Evolutionary conservation across 53 echinoderm and acorn worm genomes (phyloP).

Genomic region (Patiria pectinifera): DNA sequence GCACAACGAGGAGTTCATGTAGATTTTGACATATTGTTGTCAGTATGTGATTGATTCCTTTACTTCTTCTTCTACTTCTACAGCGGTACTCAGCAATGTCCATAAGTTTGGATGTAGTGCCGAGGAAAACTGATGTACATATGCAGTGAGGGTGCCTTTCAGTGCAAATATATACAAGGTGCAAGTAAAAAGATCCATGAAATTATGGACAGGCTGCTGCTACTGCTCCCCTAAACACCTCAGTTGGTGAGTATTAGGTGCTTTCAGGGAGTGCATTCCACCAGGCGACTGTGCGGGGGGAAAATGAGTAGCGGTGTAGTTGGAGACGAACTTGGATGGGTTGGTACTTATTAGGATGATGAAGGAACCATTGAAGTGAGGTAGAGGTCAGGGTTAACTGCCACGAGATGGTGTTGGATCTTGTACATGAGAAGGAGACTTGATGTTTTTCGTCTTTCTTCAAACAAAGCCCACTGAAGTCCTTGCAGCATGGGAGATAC

Average conservation of each 20-base stretch:
- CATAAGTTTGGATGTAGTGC: too few relatives aligned
- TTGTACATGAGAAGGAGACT: background rate
- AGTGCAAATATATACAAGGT: too few relatives aligned
- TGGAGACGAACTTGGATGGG: conserved; percentile 1
- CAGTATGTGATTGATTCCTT: too few relatives aligned
- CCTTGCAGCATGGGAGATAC: too few relatives aligned
- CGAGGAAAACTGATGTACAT: too few relatives aligned
- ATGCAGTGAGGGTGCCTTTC: too few relatives aligned
- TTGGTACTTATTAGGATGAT: conserved; percentile 4
- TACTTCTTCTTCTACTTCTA: too few relatives aligned
- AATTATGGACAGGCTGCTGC: background rate
- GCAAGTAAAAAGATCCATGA: too few relatives aligned
- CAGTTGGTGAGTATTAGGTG: background rate
- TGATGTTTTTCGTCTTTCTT: background rate
- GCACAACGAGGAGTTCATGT: background rate
- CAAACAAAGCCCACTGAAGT: too few relatives aligned
- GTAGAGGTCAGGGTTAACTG: conserved; percentile 16
- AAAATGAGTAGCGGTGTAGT: background rate
- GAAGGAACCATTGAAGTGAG: background rate
- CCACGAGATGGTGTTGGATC: conserved; percentile 18
- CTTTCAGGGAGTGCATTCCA: conserved; percentile 28
- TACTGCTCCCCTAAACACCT: background rate
- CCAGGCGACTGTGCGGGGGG: conserved; percentile 46
- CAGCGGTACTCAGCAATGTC: too few relatives aligned
- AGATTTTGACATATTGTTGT: background rate